Conservation (phyloP, 2,888 invertebrate species). For the Hydropsyche betteni region DNA sequence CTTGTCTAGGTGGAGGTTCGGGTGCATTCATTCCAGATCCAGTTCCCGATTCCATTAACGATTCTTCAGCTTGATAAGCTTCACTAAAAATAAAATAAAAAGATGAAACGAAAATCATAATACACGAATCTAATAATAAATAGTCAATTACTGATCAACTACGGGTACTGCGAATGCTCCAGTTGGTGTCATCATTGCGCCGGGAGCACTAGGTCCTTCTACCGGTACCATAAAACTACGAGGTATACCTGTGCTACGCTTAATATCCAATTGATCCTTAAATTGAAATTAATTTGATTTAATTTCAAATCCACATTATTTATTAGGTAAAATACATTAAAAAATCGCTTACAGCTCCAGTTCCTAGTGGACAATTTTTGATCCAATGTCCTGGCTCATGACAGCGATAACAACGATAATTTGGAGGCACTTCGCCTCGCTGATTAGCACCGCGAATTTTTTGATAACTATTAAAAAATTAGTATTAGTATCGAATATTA, state of each 20-base stretch:
- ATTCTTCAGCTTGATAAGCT: conserved; percentile 77
- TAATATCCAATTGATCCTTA: conserved; percentile 79
- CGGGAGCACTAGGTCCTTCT: conserved; percentile 87
- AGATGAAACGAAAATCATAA: background rate
- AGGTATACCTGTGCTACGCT: conserved; percentile 97
- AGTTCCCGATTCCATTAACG: conserved; percentile 71
- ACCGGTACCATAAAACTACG: conserved; percentile 94
- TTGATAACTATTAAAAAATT: conserved; percentile 73
- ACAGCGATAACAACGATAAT: conserved; percentile 94
- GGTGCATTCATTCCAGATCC: conserved; percentile 60
- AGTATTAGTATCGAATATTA: background rate
- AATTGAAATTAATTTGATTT: conserved; percentile 49
- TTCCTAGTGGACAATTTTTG: conserved; percentile 87
- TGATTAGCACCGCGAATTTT: conserved; percentile 89
- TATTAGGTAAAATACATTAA: background rate
- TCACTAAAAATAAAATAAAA: conserved; percentile 64
- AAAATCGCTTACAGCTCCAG: conserved; percentile 53
- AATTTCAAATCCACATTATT: conserved; percentile 33
- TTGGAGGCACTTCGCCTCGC: conserved; percentile 88
- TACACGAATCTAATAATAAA: background rate
- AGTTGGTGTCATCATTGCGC: conserved; percentile 89
- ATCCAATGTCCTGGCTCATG: conserved; percentile 97
- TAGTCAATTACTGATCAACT: conserved; percentile 79
- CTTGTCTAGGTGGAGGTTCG: conserved; percentile 69
- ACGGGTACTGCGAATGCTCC: conserved; percentile 90